A percentile compares a stretch with the other conserved stretches of the same genome.
Evolutionary conservation across 1,140 invertebrate species (phyloP).

Genomic region (Phthorimaea operculella): DNA sequence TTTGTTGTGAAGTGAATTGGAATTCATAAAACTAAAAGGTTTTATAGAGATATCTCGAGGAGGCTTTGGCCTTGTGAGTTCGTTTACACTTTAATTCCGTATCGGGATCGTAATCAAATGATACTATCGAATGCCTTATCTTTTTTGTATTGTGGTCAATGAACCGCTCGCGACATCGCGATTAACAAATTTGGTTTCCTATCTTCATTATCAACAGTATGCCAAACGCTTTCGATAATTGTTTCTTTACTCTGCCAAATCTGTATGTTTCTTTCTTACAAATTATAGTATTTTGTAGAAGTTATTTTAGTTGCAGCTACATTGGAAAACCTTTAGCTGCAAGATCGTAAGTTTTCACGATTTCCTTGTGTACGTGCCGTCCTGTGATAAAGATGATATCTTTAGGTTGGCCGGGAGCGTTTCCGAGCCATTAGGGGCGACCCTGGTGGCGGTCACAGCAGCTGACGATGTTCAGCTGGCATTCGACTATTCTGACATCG

Average conservation of each 20-base stretch:
- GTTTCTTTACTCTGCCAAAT: too few relatives aligned
- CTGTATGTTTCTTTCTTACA: too few relatives aligned
- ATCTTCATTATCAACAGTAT: neutral
- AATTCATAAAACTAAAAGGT: constrained; percentile 60
- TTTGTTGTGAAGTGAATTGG: constrained; percentile 52
- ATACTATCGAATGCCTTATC: constrained; percentile 46
- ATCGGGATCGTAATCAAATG: constrained; percentile 58
- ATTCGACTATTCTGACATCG: neutral
- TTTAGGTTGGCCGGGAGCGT: neutral
- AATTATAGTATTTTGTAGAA: too few relatives aligned
- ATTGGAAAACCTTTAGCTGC: too few relatives aligned
- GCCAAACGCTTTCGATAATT: too few relatives aligned
- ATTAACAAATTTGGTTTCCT: neutral
- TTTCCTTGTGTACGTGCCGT: neutral
- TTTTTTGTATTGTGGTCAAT: constrained; percentile 30
- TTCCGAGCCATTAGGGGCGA: constrained; percentile 2
- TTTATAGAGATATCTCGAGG: constrained; percentile 57
- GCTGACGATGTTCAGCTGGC: constrained; percentile 1
- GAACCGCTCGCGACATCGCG: constrained; percentile 13
- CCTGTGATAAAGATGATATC: neutral
- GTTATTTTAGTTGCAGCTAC: too few relatives aligned
- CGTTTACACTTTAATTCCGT: constrained; percentile 53
- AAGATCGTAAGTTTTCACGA: neutral
- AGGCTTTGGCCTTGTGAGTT: constrained; percentile 58
- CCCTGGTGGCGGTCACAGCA: constrained; percentile 1